Evolutionary conservation across 2,797 vertebrate genomes (phyloP).

Genomic region (Alcedo quadribrachys): DNA sequence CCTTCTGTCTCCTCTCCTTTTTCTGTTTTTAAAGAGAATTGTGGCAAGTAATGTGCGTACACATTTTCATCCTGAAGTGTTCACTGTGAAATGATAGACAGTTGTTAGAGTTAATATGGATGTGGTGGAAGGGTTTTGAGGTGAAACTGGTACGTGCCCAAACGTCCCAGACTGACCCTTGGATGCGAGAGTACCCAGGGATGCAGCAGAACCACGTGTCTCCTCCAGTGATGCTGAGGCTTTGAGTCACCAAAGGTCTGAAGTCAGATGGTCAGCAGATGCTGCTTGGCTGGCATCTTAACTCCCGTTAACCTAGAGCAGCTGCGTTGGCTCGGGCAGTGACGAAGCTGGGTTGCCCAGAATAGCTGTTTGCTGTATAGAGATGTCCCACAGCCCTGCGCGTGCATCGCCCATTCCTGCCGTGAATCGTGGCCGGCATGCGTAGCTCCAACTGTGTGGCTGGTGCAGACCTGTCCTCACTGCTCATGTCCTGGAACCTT

Average conservation of each 20-base stretch:
- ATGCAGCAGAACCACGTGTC: neutral
- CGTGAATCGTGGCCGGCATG: neutral
- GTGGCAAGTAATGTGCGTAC: accelerated
- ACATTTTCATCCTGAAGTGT: neutral
- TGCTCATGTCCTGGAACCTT: neutral
- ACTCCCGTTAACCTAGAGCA: neutral
- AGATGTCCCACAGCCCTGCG: neutral
- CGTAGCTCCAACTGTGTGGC: neutral
- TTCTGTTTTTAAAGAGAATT: neutral
- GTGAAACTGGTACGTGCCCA: neutral
- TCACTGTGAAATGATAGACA: neutral
- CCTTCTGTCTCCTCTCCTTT: neutral
- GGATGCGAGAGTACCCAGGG: accelerated
- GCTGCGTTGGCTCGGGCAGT: neutral
- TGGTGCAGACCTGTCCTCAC: accelerated
- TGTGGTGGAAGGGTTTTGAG: neutral
- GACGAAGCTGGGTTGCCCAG: neutral
- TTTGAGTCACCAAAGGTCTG: neutral
- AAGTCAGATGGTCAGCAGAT: neutral
- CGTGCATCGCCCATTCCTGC: accelerated
- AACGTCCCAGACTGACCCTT: neutral
- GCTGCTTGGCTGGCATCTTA: neutral
- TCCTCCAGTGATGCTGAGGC: neutral
- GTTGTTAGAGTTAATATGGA: neutral
- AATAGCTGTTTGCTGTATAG: neutral